Base-by-base conservation (phyloP, 2,113 vertebrate genomes). In the Agelaius tricolor region DNA sequence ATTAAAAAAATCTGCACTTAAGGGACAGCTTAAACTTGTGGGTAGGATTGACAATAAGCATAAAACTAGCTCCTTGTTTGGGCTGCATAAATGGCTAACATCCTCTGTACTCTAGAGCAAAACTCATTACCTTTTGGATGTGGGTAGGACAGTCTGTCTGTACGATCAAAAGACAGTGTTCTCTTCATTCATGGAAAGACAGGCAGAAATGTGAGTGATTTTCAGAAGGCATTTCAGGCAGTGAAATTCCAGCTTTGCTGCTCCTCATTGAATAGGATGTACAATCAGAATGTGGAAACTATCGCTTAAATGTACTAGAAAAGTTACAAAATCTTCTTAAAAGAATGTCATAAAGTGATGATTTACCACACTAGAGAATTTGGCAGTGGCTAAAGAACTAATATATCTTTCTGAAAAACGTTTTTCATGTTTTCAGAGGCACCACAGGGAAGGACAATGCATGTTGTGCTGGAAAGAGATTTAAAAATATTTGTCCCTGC, bases 301-400 rank as follows among this genome's bases (percentile, higher is more conserved):
- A 73, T 93, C 16, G 4, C 78, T 93, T 76, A 31, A 93, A 83
- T 4, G 8, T 54, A 65, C 66, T 46, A 87, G 69, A 69, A 82
- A 72, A 93, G 74, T 95, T 94, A 79, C 75, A 96, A 95, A 93
- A 96, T 59, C 49, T 94, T 88, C 43, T 69, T 58, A 74, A 78
- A 90, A 81, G 18, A 91, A 79, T 89, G 77, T 87, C 94, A 85
- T 67, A 93, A 94, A 93, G 67, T 73, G 78, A 85, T 94, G 78
- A 95, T 95, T 89, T 89, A 92, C 86, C 86, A 92, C 66, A 54
- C n/a, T 74, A 41, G 81, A 93, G 87, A 93, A 91, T 85, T 79
- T 94, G 87, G 75, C 93, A 63, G 24, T 59, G 16, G 31, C 63
- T 87, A 52, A 83, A 90, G 68, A 78, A 71, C 51, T 30, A 92